Conservation (phyloP, 2,797 vertebrate genomes). For the Podarcis siculus region DNA sequence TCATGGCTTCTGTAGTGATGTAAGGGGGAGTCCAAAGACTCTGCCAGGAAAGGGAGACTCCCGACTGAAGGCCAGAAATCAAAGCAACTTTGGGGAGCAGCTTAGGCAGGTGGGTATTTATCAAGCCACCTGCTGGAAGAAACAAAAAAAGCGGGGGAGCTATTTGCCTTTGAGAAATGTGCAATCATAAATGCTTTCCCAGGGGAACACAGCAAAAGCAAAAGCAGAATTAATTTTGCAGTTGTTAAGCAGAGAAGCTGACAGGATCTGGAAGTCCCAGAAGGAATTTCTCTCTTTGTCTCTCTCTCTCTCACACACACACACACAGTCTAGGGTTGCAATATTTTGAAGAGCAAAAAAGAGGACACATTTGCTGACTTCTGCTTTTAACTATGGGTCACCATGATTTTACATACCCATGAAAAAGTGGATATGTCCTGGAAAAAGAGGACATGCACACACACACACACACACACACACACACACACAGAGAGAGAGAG, state of each 20-base stretch:
- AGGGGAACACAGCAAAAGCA: constrained; percentile 22
- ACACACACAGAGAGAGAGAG: too few species aligned
- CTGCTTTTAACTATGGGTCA: too few species aligned
- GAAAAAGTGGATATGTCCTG: too few species aligned
- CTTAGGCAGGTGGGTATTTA: constrained; percentile 48
- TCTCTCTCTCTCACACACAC: not conserved
- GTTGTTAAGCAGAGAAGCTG: too few species aligned
- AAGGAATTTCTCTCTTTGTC: not conserved
- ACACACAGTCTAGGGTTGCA: too few species aligned
- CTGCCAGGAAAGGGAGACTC: constrained; percentile 49
- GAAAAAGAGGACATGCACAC: too few species aligned
- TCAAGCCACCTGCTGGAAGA: constrained; percentile 18
- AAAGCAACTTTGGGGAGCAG: constrained; percentile 12
- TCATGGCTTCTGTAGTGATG: constrained; percentile 67
- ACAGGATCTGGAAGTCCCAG: not conserved
- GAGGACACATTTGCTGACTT: too few species aligned
- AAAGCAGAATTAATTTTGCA: not conserved
- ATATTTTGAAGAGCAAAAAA: too few species aligned
- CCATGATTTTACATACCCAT: too few species aligned
- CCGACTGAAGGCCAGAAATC: constrained; percentile 44
- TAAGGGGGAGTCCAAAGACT: constrained; percentile 55
- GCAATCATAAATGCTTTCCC: constrained; percentile 36
- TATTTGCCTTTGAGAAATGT: constrained; percentile 9
- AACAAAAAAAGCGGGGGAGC: constrained; percentile 6
- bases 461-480: not conserved